A percentile compares a stretch with the other conserved stretches of the same genome.
Evolutionary conservation across 2,888 invertebrate species (phyloP).

Genomic region (Dusona sp.): DNA sequence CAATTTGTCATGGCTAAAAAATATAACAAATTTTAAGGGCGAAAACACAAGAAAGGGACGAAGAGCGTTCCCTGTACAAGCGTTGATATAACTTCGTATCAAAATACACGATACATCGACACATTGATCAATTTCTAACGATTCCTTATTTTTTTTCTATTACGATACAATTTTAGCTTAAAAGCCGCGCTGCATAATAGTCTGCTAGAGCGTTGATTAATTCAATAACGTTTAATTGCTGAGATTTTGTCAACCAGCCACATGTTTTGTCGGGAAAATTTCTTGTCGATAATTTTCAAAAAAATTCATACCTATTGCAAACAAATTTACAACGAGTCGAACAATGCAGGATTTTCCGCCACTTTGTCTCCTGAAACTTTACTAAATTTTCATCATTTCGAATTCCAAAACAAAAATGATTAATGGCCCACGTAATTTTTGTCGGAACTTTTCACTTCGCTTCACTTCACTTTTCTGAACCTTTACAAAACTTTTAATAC

Average conservation of each 20-base stretch:
- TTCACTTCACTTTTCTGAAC: no score
- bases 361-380: neutral
- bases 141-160: neutral
- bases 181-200: conserved; percentile 1
- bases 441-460: no score
- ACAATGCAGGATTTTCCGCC: neutral
- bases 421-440: neutral
- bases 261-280: neutral
- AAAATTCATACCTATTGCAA: neutral
- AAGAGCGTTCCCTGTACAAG: neutral
- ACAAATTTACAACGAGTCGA: neutral
- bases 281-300: neutral
- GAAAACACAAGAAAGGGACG: neutral
- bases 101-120: conserved; percentile 31
- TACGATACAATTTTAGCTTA: neutral
- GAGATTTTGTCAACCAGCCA: neutral
- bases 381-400: neutral
- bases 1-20: neutral
- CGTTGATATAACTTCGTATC: conserved; percentile 12
- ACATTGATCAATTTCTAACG: neutral
- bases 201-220: conserved; percentile 9
- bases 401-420: neutral
- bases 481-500: neutral
- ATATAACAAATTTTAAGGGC: neutral
- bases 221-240: conserved; percentile 10